phyloP scores from a whole-genome alignment of 2,113 vertebrate genomes.

The Coptodon bakossiorum region DNA sequence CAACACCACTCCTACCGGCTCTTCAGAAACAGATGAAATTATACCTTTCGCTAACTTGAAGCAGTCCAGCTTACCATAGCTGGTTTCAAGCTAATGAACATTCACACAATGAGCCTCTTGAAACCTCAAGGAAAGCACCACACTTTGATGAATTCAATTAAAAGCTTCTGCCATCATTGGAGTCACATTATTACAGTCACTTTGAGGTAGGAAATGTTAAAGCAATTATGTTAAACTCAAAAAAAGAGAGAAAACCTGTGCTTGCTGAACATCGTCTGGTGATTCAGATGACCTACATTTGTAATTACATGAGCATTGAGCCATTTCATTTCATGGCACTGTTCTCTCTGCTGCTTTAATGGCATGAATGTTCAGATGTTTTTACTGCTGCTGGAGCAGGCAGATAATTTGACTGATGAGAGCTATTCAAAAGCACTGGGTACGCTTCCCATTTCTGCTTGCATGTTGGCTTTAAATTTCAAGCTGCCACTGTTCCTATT shows the following conservation, averaged over 20 bases:
- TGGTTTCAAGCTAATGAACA: not conserved
- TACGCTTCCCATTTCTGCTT: not conserved
- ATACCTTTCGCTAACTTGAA: not conserved
- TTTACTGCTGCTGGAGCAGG: conserved; percentile 1
- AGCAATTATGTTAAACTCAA: conserved; percentile 1
- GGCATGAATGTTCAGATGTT: not conserved
- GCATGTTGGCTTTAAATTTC: not conserved
- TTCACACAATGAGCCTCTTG: not conserved
- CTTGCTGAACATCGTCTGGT: not conserved
- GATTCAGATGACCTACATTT: conserved; percentile 19
- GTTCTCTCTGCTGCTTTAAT: not conserved
- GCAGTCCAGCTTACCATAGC: not conserved
- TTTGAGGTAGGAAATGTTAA: not conserved
- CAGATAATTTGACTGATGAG: conserved; percentile 41
- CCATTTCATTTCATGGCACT: not conserved
- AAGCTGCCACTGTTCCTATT: conserved; percentile 24
- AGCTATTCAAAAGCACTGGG: conserved; percentile 2
- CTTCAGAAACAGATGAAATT: not conserved
- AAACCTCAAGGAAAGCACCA: not conserved
- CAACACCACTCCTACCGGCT: not conserved
- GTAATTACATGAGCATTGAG: conserved; percentile 7
- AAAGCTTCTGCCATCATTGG: not conserved
- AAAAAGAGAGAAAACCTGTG: not conserved
- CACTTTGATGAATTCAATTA: not conserved
- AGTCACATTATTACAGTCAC: not conserved